Percentiles rank a stretch among this genome's conserved stretches.
Conservation (phyloP, 2,888 invertebrate genomes). For the Junonia oenone region DNA sequence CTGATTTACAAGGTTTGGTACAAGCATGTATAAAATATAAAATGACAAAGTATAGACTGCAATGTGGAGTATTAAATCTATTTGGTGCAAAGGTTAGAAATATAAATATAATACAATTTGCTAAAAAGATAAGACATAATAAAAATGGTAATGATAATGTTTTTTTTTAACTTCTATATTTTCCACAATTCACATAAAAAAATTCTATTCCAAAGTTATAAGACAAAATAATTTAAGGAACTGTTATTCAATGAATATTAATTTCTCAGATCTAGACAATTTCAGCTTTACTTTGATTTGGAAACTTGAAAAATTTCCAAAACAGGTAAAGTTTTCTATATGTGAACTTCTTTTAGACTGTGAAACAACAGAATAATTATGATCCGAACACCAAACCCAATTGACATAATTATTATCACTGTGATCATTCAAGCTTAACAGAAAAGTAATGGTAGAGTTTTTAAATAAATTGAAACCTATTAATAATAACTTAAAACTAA, state of each 20-base stretch:
- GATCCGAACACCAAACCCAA: neutral
- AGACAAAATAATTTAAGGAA: too few species aligned
- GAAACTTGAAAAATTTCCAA: neutral
- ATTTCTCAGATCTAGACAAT: neutral
- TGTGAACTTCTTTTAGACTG: too few species aligned
- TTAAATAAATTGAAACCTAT: neutral
- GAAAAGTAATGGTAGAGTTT: neutral
- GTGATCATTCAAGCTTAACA: neutral
- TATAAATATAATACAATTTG: neutral
- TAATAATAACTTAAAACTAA: too few species aligned
- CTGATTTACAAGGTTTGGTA: conserved; percentile 17
- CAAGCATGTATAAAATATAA: conserved; percentile 1
- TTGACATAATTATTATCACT: neutral
- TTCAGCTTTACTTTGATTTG: neutral
- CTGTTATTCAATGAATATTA: too few species aligned
- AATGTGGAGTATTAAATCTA: neutral
- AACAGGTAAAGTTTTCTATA: too few species aligned
- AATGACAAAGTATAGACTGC: neutral
- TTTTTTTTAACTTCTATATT: neutral
- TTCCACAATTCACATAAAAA: too few species aligned
- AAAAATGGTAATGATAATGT: neutral
- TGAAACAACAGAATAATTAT: neutral
- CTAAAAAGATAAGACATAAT: neutral
- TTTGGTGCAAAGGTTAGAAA: too few species aligned
- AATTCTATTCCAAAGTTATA: too few species aligned